Conservation (phyloP, 2,888 invertebrate genomes). For the Plagodis dolabraria region DNA sequence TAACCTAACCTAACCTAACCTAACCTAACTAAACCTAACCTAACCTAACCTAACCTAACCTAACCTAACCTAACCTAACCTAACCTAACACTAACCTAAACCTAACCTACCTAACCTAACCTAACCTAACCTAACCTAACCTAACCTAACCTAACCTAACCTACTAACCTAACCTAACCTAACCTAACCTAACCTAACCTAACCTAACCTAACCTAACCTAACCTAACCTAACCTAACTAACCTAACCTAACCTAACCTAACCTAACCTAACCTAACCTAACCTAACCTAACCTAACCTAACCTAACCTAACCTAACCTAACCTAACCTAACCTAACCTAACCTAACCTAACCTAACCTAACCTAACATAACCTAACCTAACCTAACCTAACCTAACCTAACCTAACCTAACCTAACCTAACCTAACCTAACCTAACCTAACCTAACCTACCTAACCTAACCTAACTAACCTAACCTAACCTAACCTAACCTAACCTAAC, state of each 20-base stretch:
- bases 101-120: constrained; percentile 33
- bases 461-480: constrained; percentile 26
- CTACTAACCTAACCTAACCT: constrained; percentile 42
- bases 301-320: constrained; percentile 26
- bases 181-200: constrained; percentile 40
- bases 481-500: constrained; percentile 34
- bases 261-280: background rate
- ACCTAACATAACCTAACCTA: too few relatives aligned
- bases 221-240: constrained; percentile 27
- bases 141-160: constrained; percentile 43
- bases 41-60: constrained; percentile 31
- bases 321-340: constrained; percentile 11
- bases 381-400: constrained; percentile 7
- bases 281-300: constrained; percentile 16
- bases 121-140: constrained; percentile 41
- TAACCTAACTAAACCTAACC: constrained; percentile 36
- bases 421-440: constrained; percentile 29
- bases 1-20: constrained; percentile 36
- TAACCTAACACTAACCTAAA: constrained; percentile 32
- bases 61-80: constrained; percentile 28
- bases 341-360: constrained; percentile 11
- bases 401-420: constrained; percentile 15
- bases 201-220: constrained; percentile 7
- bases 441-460: constrained; percentile 24
- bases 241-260: constrained; percentile 38